Evolutionary conservation across 2,113 vertebrate species (phyloP).

Genomic region (Onychostruthus taczanowskii): DNA sequence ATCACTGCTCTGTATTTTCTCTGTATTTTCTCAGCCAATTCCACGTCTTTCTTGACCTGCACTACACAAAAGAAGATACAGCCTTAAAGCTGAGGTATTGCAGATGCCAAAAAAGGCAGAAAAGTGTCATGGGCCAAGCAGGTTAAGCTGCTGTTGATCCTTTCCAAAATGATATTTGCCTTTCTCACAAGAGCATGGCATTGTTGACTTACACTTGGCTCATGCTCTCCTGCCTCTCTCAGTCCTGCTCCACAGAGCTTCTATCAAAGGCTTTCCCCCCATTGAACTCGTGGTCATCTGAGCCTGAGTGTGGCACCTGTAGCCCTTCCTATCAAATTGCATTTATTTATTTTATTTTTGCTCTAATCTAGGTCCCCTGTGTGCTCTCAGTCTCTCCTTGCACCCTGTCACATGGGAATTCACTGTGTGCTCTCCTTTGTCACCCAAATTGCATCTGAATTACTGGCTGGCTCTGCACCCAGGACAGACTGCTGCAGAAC

Average conservation of each 20-base stretch:
- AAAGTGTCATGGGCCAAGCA: background rate
- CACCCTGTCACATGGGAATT: background rate
- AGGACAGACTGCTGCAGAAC: background rate
- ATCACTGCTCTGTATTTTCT: background rate
- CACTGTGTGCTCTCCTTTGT: background rate
- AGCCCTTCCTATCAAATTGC: background rate
- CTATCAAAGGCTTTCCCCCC: background rate
- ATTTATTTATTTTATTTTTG: background rate
- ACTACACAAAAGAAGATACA: background rate
- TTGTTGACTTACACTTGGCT: background rate
- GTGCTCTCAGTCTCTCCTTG: background rate
- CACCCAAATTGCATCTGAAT: background rate
- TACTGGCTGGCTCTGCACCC: background rate
- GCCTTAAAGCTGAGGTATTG: background rate
- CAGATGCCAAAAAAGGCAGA: background rate
- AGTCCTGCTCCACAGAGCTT: background rate
- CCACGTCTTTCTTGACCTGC: background rate
- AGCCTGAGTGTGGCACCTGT: background rate
- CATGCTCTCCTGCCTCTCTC: background rate
- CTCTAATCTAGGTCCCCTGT: background rate
- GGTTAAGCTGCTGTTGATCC: background rate
- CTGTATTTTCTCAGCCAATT: background rate
- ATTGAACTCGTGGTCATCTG: rapidly evolving
- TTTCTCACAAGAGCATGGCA: background rate
- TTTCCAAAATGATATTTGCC: background rate